Base-by-base conservation (phyloP, 2,113 vertebrate genomes). In the Edolisoma coerulescens region DNA sequence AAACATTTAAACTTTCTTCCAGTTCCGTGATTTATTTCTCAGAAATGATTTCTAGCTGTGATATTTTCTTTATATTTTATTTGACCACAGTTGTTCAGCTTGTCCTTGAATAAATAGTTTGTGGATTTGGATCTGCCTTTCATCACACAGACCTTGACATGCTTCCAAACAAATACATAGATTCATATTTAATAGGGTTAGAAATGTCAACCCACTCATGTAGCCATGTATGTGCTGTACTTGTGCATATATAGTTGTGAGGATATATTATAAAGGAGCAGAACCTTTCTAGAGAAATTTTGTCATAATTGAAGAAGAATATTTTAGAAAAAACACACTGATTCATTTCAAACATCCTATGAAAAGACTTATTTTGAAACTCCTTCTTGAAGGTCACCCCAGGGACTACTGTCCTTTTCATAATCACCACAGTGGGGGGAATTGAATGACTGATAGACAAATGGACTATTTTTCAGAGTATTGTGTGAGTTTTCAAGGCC, bases 1-100 rank as follows among this genome's bases (percentile, higher is more conserved):
- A 96, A 96, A 76, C 16, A 83, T 74, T 69, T 79, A 69, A 95
- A 86, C 69, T 94, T 94, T 96, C 74, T 84, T 90, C 87, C 79
- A 97, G 23, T 92, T 89, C 76, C n/a, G 26, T 41, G 15, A 78
- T 86, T 82, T 93, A 80, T 83, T 96, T 96, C 85, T 94, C 87
- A 89, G 91, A 93, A 97, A 93, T 83, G 0, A 79, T 90, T 94
- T 94, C 85, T 95, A 96, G 61, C 82, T 82, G 42, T 76, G 50
- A 92, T 91, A 82, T 95, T 95, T 95, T 95, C 73, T 87, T 97
- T 93, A 41, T 80, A 60, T 89, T 96, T 97, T 94, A 91, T 96
- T 94, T 92, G 94, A 95, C 96, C 95, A 85, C 83, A 75, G 85
- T 85, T 95, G 57, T 95, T 96, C 69, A 87, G 69, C 57, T 86